Evolutionary conservation across 2,797 vertebrate species (phyloP), one percentile per base, ranked within the genome.

Genomic region (Sciaenops ocellatus): DNA sequence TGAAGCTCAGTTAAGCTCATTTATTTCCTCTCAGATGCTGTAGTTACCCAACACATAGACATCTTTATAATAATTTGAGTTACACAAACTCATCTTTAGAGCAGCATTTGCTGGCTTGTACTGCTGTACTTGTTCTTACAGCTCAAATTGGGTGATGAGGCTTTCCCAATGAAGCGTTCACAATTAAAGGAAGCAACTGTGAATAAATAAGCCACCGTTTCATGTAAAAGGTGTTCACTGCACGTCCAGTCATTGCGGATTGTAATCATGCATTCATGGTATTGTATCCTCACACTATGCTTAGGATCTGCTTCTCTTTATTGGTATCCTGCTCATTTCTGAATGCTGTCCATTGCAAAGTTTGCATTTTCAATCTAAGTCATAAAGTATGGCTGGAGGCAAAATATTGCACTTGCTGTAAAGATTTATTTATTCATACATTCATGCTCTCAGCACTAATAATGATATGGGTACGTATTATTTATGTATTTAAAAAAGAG

Each of bases 401-500:
- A 20, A 82, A 89, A 68, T 75, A 64, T 52, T 68, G 54, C 69
- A 42, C 61, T 71, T 44, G 56, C 76, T 61, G 75, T 82, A 73
- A 79, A 72, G 52, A 83, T 80, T 79, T 64, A 84, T 82, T 52
- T 66, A 79, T 82, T 72, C 52, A 83, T 78, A 52, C 70, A 79
- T 83, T 62, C 50, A 76, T 48, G 76, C 79, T 78, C 65, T 75
- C 73, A 82, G 76, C 86, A 64, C 20, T 42, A 56, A 71, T 75
- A 69, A 85, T 86, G 83, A 85, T 86, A 50, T 73, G 22, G 64
- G 16, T 59, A 55, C 69, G 61, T 70, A 38, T 56, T 78, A 69
- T 82, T 75, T 74, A 80, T 75, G 57, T 13, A 28, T 73, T 74
- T 72, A 44, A 56, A 76, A 44, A 70, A 71, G 28, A 47, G 46